Evolutionary conservation across 2,888 invertebrate genomes (phyloP).

Genomic region (Platypus cylindrus): DNA sequence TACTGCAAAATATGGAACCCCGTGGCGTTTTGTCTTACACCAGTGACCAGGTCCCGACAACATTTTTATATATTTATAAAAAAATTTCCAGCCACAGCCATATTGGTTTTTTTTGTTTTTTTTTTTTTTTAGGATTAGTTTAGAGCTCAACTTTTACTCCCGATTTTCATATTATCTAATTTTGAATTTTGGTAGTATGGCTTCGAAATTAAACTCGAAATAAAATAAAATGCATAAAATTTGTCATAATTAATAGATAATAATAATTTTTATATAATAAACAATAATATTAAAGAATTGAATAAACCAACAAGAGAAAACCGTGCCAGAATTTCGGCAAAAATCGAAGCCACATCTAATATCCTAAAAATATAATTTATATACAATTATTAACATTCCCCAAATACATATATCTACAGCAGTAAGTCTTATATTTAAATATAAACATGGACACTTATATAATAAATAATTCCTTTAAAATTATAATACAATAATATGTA

Average conservation of each 20-base stretch:
- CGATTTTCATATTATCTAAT: too few species aligned
- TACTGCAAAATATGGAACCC: constrained; percentile 30
- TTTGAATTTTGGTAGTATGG: too few species aligned
- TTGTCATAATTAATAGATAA: too few species aligned
- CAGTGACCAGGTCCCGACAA: constrained; percentile 36
- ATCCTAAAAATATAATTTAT: neutral
- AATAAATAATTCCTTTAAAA: too few species aligned
- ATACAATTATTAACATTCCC: constrained; percentile 4
- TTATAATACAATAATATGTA: constrained; percentile 13
- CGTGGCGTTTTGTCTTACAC: constrained; percentile 30
- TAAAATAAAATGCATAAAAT: constrained; percentile 7
- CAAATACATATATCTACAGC: constrained; percentile 12
- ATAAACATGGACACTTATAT: constrained; percentile 12
- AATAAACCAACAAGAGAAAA: too few species aligned
- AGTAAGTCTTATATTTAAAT: constrained; percentile 9
- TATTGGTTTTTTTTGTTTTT: constrained; percentile 11
- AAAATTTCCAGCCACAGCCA: constrained; percentile 25
- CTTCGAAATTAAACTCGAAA: constrained; percentile 6
- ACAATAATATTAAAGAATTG: too few species aligned
- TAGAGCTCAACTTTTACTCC: constrained; percentile 23
- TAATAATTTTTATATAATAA: too few species aligned
- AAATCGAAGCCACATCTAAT: too few species aligned
- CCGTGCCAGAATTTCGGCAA: too few species aligned
- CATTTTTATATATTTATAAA: constrained; percentile 15
- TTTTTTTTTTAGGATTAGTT: too few species aligned